Percentiles rank a stretch among this genome's conserved stretches.
phyloP scores from a whole-genome alignment of 2,888 invertebrate species.

The Nomada fucata region DNA sequence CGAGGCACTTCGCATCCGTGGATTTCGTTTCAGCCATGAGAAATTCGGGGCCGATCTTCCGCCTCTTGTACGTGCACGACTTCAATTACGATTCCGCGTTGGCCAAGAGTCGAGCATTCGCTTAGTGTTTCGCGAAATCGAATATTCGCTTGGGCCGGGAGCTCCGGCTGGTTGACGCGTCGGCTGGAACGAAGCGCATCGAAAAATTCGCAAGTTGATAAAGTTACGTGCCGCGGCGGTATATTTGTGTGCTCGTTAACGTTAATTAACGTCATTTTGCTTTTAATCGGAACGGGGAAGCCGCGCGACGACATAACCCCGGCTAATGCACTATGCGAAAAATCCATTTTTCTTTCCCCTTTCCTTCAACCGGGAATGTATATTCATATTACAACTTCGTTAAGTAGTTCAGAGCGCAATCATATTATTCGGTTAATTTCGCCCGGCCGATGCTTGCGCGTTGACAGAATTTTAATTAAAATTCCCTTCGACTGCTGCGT shows the following conservation, averaged over 20 bases:
- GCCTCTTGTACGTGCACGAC: constrained; percentile 27
- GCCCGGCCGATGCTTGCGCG: background rate
- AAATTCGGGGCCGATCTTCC: constrained; percentile 50
- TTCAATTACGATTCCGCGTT: constrained; percentile 43
- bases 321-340: constrained; percentile 20
- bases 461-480: constrained; percentile 44
- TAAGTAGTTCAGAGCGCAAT: constrained; percentile 22
- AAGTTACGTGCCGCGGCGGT: background rate
- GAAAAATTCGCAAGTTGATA: constrained; percentile 44
- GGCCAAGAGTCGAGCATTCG: constrained; percentile 12
- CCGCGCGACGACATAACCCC: background rate
- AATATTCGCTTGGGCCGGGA: constrained; percentile 21
- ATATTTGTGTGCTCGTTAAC: constrained; percentile 35
- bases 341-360: background rate
- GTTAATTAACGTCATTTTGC: constrained; percentile 47
- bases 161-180: constrained; percentile 8
- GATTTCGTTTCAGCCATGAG: background rate
- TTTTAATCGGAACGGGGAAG: constrained; percentile 38
- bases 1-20: too few species aligned
- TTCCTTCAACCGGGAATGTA: constrained; percentile 5
- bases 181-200: constrained; percentile 27
- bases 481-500: constrained; percentile 5
- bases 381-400: constrained; percentile 19
- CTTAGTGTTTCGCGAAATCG: constrained; percentile 20
- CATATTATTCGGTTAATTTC: constrained; percentile 23